These are phyloP conservation scores for Ctenosaura bakeri DNA, from an alignment of 2,797 vertebrate species.

Conservation along the genomic window DNA sequence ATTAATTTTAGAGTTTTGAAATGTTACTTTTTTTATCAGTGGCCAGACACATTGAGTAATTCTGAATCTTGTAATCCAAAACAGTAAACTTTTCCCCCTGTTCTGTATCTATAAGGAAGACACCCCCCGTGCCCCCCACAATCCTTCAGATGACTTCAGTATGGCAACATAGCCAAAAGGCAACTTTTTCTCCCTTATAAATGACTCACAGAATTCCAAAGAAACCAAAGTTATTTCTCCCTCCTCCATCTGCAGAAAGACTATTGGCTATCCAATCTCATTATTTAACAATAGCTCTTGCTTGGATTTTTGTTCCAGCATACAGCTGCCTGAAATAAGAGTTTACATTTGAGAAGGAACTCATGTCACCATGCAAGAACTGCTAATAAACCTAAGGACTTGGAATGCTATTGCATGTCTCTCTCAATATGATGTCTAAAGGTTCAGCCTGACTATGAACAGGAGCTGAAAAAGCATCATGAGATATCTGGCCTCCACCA, in stretches of 20 bases:
- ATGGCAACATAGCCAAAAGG: neutral
- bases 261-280: neutral
- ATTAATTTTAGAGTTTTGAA: neutral
- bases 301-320: neutral
- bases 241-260: neutral
- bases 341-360: neutral
- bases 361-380: neutral
- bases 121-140: no score
- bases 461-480: neutral
- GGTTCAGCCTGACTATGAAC: neutral
- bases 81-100: no score
- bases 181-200: neutral
- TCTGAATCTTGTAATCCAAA: no score
- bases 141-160: neutral
- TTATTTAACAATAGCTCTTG: neutral
- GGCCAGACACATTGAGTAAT: no score
- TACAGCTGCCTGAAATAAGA: constrained; percentile 33
- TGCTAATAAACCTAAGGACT: neutral
- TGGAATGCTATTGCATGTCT: neutral
- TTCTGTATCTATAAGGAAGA: neutral
- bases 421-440: neutral
- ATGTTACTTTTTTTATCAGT: no score
- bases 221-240: neutral
- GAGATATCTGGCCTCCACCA: neutral
- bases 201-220: neutral